A percentile compares a stretch with the other conserved stretches of the same genome.
Conservation (phyloP, 2,113 vertebrate genomes). For the Mus spicilegus region DNA sequence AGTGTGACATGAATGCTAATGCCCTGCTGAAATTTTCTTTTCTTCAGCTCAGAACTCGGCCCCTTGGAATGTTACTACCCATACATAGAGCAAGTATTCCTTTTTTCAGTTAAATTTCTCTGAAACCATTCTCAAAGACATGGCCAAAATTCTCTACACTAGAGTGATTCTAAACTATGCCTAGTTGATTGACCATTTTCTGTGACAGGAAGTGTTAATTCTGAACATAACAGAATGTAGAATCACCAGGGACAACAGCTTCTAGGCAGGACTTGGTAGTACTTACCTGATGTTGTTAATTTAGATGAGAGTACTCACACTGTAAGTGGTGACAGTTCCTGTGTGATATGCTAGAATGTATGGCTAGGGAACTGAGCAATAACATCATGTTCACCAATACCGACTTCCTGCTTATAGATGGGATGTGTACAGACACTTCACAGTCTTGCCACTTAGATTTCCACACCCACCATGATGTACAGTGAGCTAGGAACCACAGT, state of each 20-base stretch:
- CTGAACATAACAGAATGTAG: not conserved
- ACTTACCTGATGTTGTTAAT: not conserved
- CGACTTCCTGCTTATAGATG: not conserved
- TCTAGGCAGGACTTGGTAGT: not conserved
- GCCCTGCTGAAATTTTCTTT: not conserved
- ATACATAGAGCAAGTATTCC: not conserved
- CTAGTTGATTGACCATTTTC: not conserved
- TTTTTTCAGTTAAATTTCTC: not conserved
- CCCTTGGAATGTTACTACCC: not conserved
- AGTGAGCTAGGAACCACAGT: not conserved
- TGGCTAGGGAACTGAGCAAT: not conserved
- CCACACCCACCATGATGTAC: not conserved
- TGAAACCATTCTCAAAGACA: not conserved
- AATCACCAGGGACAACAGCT: not conserved
- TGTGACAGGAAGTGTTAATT: not conserved
- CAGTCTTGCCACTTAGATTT: not conserved
- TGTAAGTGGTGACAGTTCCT: not conserved
- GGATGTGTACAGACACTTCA: not conserved
- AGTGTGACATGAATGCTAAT: not conserved
- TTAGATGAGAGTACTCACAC: not conserved
- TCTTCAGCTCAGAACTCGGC: accelerated
- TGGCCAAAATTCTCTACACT: not conserved
- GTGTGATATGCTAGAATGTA: not conserved
- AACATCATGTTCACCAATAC: not conserved
- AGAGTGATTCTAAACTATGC: not conserved